Evolutionary conservation across 2,888 invertebrate species (phyloP).

Genomic region (Drosophila cognata): DNA sequence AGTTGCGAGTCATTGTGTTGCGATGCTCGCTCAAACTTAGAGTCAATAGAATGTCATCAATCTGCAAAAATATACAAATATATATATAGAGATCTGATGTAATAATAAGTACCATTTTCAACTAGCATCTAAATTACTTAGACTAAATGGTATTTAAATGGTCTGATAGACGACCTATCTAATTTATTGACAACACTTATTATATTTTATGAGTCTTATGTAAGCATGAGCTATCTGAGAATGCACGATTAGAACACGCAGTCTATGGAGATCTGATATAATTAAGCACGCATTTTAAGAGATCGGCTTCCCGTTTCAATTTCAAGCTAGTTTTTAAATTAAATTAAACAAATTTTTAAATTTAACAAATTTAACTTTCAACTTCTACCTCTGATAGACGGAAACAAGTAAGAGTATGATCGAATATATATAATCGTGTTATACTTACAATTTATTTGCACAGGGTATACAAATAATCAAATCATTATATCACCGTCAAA

Average conservation of each 20-base stretch:
- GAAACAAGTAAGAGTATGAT: background rate
- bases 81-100: background rate
- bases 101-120: background rate
- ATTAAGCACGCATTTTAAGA: background rate
- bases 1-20: conserved; percentile 94
- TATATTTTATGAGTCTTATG: background rate
- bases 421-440: background rate
- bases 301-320: background rate
- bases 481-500: background rate
- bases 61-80: conserved; percentile 86
- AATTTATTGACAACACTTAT: background rate
- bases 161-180: background rate
- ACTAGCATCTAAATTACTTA: background rate
- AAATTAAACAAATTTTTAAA: background rate
- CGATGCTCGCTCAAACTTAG: conserved; percentile 94
- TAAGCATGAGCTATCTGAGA: background rate
- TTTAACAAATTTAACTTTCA: background rate
- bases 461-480: conserved; percentile 1
- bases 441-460: background rate
- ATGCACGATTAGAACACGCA: background rate
- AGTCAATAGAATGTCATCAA: conserved; percentile 95
- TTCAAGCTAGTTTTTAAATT: background rate
- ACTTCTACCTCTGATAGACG: background rate
- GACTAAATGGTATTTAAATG: background rate
- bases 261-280: background rate